Base-by-base conservation (phyloP, 2,113 vertebrate species). In the Onychostruthus taczanowskii region DNA sequence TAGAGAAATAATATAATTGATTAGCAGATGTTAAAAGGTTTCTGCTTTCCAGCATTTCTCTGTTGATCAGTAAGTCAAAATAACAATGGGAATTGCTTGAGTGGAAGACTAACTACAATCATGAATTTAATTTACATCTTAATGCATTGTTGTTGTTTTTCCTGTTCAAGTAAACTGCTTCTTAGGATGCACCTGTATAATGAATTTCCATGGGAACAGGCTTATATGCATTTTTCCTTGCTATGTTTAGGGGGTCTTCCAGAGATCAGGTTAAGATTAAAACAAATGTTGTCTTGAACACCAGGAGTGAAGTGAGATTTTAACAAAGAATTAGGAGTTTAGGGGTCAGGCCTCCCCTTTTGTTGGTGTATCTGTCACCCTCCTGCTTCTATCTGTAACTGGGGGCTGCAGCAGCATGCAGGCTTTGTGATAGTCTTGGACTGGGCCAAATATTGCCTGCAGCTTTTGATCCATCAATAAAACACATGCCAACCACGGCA, bases 81-180 rank as follows among this genome's bases (percentile, higher is more conserved):
- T 64, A 80, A 77, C 87, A 78, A 55, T 52, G 41, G 58, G 70
- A 95, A 92, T 93, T 82, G 37, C 62, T 93, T 53, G 28, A 68
- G 37, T 84, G 24, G 52, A 82, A 81, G 46, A 64, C 44, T 88
- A 24, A 61, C 43, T 79, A 59, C 26, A 47, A n/a, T 89, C 59
- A 43, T 72, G 85, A 41, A 84, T 94, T 81, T 93, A 68, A 93
- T 95, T 92, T 94, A 37, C 91, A 96, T 84, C 47, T 94, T 81
- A 67, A 89, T 86, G 26, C 31, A 49, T 39, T 95, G 76, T 79
- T 92, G 35, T 94, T 93, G 56, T 79, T 90, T 91, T 93, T 74
- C 76, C 77, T 82, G 30, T 74, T 88, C 47, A 73, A 90, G 67
- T 84, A 92, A 92, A 58, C 89, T 75, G 12, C 30, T 68, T 81